A percentile compares a stretch with the other conserved stretches of the same genome.
Conservation (phyloP, 2,113 vertebrate species). For the Scatophagus argus region DNA sequence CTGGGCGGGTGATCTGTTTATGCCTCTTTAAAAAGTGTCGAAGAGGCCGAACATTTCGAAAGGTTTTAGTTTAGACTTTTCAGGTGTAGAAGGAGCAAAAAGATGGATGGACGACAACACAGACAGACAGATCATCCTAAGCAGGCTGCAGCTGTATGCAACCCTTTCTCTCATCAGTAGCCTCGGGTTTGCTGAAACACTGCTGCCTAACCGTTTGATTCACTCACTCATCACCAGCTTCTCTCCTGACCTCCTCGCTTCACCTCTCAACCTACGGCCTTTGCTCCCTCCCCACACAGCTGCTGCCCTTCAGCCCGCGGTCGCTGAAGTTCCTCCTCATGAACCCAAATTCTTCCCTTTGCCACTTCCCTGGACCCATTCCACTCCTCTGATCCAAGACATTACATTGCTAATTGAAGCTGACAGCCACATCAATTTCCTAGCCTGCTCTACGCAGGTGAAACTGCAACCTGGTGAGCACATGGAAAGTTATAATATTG, state of each 20-base stretch:
- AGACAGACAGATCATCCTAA: neutral
- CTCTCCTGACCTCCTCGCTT: slow-evolving; percentile 21
- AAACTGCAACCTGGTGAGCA: slow-evolving; percentile 15
- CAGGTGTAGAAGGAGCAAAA: neutral
- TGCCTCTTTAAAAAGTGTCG: neutral
- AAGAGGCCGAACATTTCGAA: neutral
- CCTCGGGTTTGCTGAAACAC: neutral
- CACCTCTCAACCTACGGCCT: neutral
- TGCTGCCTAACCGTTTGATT: slow-evolving; percentile 5
- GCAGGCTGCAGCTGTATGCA: neutral
- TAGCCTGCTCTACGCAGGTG: slow-evolving; percentile 37
- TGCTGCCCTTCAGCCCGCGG: neutral
- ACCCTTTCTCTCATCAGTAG: neutral
- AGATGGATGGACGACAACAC: neutral
- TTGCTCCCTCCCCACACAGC: neutral
- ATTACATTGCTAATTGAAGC: slow-evolving; percentile 57
- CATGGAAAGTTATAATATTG: slow-evolving; percentile 31
- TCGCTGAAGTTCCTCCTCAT: neutral
- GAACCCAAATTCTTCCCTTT: slow-evolving; percentile 10
- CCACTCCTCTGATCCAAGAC: slow-evolving; percentile 41
- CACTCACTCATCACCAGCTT: neutral
- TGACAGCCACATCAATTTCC: slow-evolving; percentile 74
- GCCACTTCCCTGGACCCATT: neutral
- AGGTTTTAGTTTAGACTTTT: neutral
- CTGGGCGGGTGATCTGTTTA: neutral